These are phyloP conservation scores for Epinotia nisella DNA, from an alignment of 2,888 invertebrate genomes.

Conservation along the genomic window DNA sequence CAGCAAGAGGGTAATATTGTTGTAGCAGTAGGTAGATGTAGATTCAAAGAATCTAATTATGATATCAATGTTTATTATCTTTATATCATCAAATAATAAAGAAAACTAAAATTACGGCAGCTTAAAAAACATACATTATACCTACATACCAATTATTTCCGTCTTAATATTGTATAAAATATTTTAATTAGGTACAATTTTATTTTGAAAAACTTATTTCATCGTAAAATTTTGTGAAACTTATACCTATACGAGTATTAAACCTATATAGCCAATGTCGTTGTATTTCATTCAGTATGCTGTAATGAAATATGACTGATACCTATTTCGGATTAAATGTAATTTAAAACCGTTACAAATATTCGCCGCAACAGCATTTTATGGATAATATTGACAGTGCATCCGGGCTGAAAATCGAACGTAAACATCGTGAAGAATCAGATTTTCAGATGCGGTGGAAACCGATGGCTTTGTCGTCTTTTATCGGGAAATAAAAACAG, in stretches of 20 bases:
- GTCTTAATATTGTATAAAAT: too few species aligned
- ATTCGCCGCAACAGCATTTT: background rate
- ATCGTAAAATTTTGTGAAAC: background rate
- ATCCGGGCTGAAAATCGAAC: conserved; percentile 30
- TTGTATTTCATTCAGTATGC: background rate
- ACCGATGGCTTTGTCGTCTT: conserved; percentile 32
- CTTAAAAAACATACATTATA: too few species aligned
- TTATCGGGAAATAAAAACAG: conserved; percentile 40
- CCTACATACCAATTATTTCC: too few species aligned
- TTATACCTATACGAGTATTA: background rate
- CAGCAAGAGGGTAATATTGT: background rate
- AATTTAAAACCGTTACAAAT: background rate
- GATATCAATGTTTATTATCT: background rate
- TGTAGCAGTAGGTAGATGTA: background rate
- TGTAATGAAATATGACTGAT: background rate
- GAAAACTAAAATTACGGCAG: background rate
- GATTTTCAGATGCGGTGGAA: conserved; percentile 38
- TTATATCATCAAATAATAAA: background rate
- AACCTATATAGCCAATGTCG: background rate
- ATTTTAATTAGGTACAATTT: too few species aligned
- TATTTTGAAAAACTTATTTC: background rate
- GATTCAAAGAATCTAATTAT: background rate
- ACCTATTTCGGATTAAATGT: background rate
- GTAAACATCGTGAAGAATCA: conserved; percentile 41
- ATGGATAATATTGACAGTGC: conserved; percentile 34